These are phyloP conservation scores for Cancer borealis DNA, from an alignment of 2,888 invertebrate species.

Conservation along the genomic window DNA sequence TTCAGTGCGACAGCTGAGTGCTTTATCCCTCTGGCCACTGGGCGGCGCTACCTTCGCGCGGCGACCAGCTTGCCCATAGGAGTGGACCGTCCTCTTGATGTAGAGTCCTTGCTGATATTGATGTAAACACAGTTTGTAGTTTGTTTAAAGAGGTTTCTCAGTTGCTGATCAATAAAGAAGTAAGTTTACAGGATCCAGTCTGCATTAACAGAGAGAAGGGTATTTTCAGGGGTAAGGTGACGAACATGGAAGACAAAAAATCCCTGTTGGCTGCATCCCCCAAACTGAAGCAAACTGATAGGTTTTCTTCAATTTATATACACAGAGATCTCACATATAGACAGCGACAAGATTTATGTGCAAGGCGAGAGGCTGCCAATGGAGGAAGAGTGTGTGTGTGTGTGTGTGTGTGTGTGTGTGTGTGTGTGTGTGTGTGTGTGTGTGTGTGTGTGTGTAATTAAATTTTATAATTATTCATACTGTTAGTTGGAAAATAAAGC, in stretches of 20 bases:
- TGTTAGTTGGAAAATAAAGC: no score
- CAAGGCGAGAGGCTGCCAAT: background rate
- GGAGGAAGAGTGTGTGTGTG: background rate
- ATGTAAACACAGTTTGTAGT: background rate
- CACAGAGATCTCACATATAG: background rate
- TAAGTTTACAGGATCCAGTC: background rate
- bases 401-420: no score
- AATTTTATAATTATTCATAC: no score
- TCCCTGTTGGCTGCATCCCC: background rate
- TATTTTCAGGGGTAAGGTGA: background rate
- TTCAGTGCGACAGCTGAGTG: no score
- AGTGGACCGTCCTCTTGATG: no score
- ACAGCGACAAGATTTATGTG: background rate
- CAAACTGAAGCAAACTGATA: background rate
- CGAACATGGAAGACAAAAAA: background rate
- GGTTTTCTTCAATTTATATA: background rate
- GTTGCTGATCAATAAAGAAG: background rate
- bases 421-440: no score
- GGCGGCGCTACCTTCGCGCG: no score
- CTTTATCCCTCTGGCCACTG: no score
- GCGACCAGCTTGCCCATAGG: no score
- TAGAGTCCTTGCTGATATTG: background rate
- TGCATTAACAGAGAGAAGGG: background rate
- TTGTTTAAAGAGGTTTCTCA: background rate
- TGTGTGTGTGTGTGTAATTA: no score